Evolutionary conservation across 1,140 invertebrate genomes (phyloP).

Genomic region (Drosophila setifemur): DNA sequence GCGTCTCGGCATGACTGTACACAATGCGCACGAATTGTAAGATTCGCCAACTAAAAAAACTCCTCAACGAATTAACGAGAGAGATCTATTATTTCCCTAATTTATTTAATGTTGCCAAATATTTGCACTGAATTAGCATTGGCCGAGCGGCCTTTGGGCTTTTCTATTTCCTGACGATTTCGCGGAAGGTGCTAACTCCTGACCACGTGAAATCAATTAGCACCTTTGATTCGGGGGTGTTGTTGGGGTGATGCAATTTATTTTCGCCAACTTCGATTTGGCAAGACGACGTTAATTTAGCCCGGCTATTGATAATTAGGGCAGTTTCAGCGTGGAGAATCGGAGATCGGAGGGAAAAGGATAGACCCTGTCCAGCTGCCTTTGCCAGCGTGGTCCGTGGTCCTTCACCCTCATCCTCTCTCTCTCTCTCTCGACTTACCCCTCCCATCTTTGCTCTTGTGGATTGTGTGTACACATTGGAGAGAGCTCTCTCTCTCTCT

Average conservation of each 20-base stretch:
- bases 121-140: conserved; percentile 38
- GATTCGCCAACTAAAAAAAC: neutral
- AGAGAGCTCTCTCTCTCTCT: conserved; percentile 11
- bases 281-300: conserved; percentile 65
- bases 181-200: conserved; percentile 47
- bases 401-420: conserved; percentile 33
- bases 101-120: conserved; percentile 29
- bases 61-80: conserved; percentile 20
- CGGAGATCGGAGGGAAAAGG: conserved; percentile 5
- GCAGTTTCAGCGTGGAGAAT: conserved; percentile 24
- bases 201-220: conserved; percentile 77
- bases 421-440: conserved; percentile 9
- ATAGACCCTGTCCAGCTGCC: conserved; percentile 34
- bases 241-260: conserved; percentile 58
- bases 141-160: neutral
- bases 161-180: conserved; percentile 16
- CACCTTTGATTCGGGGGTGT: conserved; percentile 26
- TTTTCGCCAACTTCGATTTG: conserved; percentile 64
- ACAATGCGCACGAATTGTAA: conserved; percentile 1
- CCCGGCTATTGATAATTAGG: conserved; percentile 54
- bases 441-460: conserved; percentile 26
- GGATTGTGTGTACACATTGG: conserved; percentile 67
- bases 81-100: conserved; percentile 19
- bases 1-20: conserved; percentile 25
- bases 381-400: conserved; percentile 15